phyloP scores from a whole-genome alignment of 2,888 invertebrate genomes.

The Lagria hirta region DNA sequence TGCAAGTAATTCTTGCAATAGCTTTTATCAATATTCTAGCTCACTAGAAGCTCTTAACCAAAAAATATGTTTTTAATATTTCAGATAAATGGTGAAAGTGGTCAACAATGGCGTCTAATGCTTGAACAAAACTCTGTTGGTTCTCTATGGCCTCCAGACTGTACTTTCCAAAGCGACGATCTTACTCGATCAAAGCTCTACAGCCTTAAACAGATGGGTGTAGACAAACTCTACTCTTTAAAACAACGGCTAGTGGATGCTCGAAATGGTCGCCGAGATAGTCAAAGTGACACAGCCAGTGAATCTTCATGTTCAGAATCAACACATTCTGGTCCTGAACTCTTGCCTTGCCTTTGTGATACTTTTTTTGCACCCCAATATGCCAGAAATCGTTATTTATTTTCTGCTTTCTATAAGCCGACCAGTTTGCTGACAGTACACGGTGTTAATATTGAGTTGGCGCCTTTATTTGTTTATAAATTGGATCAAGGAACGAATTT shows the following conservation, averaged over 20 bases:
- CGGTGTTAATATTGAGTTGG: conserved; percentile 65
- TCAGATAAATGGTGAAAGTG: conserved; percentile 55
- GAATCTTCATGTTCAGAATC: conserved; percentile 46
- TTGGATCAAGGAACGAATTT: conserved; percentile 64
- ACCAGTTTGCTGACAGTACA: conserved; percentile 63
- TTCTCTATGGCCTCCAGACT: conserved; percentile 67
- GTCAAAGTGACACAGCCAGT: conserved; percentile 49
- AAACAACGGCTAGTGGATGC: conserved; percentile 64
- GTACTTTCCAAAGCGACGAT: conserved; percentile 46
- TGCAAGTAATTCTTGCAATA: too few species aligned
- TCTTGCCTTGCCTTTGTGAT: conserved; percentile 55
- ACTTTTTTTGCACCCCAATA: conserved; percentile 61
- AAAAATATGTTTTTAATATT: conserved; percentile 2
- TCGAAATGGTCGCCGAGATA: conserved; percentile 47
- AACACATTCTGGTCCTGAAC: conserved; percentile 47
- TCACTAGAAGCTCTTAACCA: too few species aligned
- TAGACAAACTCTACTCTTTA: conserved; percentile 66
- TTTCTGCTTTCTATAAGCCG: conserved; percentile 62
- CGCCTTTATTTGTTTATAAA: conserved; percentile 70
- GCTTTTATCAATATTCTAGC: too few species aligned
- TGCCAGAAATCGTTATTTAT: conserved; percentile 60
- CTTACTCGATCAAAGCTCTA: conserved; percentile 59
- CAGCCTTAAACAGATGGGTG: conserved; percentile 68
- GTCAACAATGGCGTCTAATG: conserved; percentile 79
- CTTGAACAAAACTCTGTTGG: conserved; percentile 76